These are phyloP conservation scores for Liopterus haemorrhoidalis DNA, from an alignment of 2,888 invertebrate species.

Conservation along the genomic window DNA sequence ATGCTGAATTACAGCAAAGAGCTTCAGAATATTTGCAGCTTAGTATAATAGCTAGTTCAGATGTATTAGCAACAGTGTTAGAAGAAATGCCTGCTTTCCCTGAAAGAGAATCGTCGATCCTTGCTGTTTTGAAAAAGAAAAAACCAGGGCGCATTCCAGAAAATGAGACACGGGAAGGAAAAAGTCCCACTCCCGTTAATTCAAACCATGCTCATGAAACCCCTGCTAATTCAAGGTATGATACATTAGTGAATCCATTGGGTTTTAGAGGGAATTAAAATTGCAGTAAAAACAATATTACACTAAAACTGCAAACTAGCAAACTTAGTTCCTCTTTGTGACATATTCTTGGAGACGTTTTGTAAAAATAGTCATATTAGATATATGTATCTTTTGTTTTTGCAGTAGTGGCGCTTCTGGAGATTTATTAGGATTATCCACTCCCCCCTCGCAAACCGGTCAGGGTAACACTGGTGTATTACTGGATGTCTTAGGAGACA, in stretches of 20 bases:
- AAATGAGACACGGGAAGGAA: constrained; percentile 75
- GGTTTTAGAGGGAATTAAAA: no score
- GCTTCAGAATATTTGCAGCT: constrained; percentile 96
- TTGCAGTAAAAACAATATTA: no score
- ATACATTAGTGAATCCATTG: no score
- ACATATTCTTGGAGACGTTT: constrained; percentile 23
- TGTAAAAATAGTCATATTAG: neutral
- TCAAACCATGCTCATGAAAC: constrained; percentile 48
- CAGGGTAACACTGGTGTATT: constrained; percentile 70
- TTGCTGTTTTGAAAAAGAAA: constrained; percentile 97
- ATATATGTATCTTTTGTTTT: constrained; percentile 3
- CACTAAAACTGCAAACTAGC: no score
- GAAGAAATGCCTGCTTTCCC: constrained; percentile 99
- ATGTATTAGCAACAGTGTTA: constrained; percentile 94
- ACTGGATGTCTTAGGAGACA: constrained; percentile 87
- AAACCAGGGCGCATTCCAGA: constrained; percentile 93
- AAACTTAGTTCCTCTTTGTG: constrained; percentile 21
- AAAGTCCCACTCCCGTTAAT: constrained; percentile 62
- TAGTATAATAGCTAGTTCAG: constrained; percentile 91
- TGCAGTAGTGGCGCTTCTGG: constrained; percentile 52
- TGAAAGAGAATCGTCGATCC: constrained; percentile 94
- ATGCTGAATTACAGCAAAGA: constrained; percentile 96
- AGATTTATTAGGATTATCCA: constrained; percentile 82
- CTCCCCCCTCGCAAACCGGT: constrained; percentile 68
- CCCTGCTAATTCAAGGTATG: constrained; percentile 47